Conservation (phyloP, 2,888 invertebrate species). For the Tetheella fluctuosa region DNA sequence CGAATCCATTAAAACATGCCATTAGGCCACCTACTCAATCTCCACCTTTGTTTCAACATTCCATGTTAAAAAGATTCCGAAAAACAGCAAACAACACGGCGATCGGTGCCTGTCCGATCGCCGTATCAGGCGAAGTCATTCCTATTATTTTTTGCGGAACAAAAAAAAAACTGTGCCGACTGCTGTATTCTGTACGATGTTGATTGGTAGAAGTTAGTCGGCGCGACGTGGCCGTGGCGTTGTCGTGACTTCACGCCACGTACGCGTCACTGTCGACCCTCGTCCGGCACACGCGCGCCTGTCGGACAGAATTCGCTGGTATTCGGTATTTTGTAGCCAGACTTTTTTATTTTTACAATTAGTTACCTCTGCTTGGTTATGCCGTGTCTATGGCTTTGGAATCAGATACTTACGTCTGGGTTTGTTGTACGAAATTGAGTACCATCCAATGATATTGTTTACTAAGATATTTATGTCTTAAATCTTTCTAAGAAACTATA, state of each 20-base stretch:
- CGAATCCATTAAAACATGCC: too few relatives aligned
- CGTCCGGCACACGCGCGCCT: background rate
- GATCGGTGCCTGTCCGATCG: too few relatives aligned
- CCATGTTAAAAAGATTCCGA: background rate
- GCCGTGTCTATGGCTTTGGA: background rate
- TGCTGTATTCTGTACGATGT: background rate
- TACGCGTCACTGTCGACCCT: slow-evolving; percentile 7
- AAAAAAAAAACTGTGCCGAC: background rate
- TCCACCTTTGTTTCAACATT: too few relatives aligned
- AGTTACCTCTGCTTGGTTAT: background rate
- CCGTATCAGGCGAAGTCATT: too few relatives aligned
- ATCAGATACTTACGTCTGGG: background rate
- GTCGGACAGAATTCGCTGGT: background rate
- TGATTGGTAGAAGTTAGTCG: background rate
- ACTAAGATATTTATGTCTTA: background rate
- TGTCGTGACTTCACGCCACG: slow-evolving; percentile 5
- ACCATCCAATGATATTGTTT: background rate
- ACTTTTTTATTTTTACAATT: background rate
- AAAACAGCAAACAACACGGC: too few relatives aligned
- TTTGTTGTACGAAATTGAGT: background rate
- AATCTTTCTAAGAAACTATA: background rate
- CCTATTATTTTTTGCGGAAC: background rate
- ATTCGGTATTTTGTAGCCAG: background rate
- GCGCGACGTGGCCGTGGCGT: background rate
- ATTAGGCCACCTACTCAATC: too few relatives aligned